phyloP scores from a whole-genome alignment of 2,888 invertebrate genomes.

The Aphidoletes aphidimyza region DNA sequence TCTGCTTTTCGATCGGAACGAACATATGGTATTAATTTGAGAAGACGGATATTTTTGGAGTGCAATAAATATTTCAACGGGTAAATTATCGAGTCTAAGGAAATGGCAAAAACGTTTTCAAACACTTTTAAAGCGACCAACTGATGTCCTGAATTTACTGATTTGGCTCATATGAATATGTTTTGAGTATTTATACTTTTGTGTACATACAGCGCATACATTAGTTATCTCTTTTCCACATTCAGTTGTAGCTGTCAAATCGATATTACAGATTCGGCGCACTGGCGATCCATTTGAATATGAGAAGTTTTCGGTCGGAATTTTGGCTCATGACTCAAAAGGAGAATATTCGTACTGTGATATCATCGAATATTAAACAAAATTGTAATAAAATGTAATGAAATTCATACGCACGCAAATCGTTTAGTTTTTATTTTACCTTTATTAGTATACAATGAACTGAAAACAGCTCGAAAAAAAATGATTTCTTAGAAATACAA shows the following conservation, averaged over 20 bases:
- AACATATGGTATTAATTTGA: slow-evolving; percentile 28
- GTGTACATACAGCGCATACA: background rate
- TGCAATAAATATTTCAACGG: slow-evolving; percentile 27
- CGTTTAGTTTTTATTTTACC: background rate
- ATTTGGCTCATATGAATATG: too few species aligned
- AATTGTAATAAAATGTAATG: background rate
- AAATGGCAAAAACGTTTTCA: slow-evolving; percentile 30
- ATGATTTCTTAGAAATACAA: background rate
- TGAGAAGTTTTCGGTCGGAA: background rate
- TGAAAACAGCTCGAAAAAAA: background rate
- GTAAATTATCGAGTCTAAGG: background rate
- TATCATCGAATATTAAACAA: background rate
- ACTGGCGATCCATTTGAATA: slow-evolving; percentile 15
- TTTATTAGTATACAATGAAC: background rate
- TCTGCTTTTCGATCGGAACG: background rate
- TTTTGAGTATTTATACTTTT: background rate
- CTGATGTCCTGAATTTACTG: background rate
- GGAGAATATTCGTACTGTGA: background rate
- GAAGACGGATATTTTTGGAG: background rate
- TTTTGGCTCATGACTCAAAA: background rate
- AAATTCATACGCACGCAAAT: background rate
- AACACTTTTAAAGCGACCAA: background rate
- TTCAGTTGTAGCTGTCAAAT: background rate
- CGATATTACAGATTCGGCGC: slow-evolving; percentile 54
- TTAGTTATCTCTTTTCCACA: background rate